These are phyloP conservation scores for Siphlonurus alternatus DNA, from an alignment of 2,888 invertebrate species.

Conservation along the genomic window DNA sequence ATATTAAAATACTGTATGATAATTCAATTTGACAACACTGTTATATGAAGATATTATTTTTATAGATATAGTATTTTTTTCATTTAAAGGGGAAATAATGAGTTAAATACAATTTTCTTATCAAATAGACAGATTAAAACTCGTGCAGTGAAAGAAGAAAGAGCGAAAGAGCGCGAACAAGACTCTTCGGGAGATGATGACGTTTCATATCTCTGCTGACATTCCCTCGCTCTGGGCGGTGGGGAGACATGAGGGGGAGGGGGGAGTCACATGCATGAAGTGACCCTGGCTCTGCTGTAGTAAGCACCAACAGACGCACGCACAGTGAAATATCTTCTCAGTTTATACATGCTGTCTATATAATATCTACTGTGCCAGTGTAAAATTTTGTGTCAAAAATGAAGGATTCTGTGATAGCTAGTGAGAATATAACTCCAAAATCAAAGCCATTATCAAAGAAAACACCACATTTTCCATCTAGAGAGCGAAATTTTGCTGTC, in stretches of 20 bases:
- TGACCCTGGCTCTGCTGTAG: background rate
- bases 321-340: background rate
- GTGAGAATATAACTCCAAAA: background rate
- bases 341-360: background rate
- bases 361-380: background rate
- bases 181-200: background rate
- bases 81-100: too few species aligned
- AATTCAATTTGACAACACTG: too few species aligned
- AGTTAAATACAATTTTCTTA: too few species aligned
- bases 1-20: too few species aligned
- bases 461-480: conserved; percentile 47
- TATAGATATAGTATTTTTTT: too few species aligned
- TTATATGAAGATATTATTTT: too few species aligned
- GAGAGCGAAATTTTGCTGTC: conserved; percentile 49
- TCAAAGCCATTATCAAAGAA: conserved; percentile 25
- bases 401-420: background rate
- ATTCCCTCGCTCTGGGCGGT: background rate
- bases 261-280: background rate
- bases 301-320: too few species aligned
- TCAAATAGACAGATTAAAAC: too few species aligned
- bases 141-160: background rate
- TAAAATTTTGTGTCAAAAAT: background rate
- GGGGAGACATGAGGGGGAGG: background rate
- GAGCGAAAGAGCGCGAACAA: background rate
- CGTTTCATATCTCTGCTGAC: background rate